Evolutionary conservation across 2,113 vertebrate species (phyloP).

Genomic region (Sturnira hondurensis): DNA sequence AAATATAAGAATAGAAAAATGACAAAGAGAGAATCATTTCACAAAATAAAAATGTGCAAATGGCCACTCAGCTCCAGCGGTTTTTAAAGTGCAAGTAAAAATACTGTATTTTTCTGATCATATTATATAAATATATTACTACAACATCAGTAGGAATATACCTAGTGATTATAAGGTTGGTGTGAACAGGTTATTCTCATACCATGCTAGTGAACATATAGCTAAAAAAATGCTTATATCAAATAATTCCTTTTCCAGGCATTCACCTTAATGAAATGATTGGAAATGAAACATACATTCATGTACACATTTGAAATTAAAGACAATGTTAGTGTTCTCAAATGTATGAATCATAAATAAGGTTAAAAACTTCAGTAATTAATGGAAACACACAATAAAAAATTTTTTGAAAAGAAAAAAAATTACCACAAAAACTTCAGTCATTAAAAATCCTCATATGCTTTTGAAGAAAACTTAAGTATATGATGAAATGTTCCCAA

Average conservation of each 20-base stretch:
- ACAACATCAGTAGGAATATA: background rate
- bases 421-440: background rate
- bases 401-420: no score
- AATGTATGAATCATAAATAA: background rate
- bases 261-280: slow-evolving; percentile 7
- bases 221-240: background rate
- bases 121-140: background rate
- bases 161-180: background rate
- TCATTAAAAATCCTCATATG: slow-evolving; percentile 4
- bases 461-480: background rate
- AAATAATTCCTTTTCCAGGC: background rate
- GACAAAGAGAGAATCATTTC: slow-evolving; percentile 11
- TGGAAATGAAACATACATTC: background rate
- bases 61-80: background rate
- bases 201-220: background rate
- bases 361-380: background rate
- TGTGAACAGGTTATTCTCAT: background rate
- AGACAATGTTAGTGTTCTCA: background rate
- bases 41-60: slow-evolving; percentile 19
- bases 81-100: slow-evolving; percentile 16
- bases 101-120: background rate
- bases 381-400: no score
- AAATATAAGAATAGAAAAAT: background rate
- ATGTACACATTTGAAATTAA: background rate
- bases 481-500: slow-evolving; percentile 6